These are phyloP conservation scores for Molorchus minor DNA, from an alignment of 2,888 invertebrate genomes.

Conservation along the genomic window DNA sequence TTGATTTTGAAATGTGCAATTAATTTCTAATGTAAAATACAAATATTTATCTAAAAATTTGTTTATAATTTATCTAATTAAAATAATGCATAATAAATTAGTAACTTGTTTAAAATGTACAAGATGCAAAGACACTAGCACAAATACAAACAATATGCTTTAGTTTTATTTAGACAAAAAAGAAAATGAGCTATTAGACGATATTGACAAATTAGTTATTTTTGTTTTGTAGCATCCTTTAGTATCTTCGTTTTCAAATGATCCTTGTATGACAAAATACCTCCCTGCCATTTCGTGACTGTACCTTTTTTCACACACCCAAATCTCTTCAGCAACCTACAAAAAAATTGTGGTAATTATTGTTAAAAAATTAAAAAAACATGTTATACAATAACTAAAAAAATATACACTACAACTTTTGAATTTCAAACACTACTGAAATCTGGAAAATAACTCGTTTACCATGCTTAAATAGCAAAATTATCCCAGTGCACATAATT, in stretches of 20 bases:
- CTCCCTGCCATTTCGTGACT: constrained; percentile 96
- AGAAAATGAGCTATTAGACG: constrained; percentile 2
- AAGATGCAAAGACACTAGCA: constrained; percentile 19
- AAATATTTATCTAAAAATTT: constrained; percentile 17
- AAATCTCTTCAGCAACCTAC: constrained; percentile 98
- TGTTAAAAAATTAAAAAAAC: no score
- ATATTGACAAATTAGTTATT: constrained; percentile 49
- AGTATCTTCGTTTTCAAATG: constrained; percentile 88
- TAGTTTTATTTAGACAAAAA: constrained; percentile 12
- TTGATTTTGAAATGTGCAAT: constrained; percentile 19
- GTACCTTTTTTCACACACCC: constrained; percentile 98
- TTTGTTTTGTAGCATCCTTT: constrained; percentile 71
- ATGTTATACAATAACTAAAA: no score
- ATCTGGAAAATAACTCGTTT: no score
- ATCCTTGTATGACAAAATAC: constrained; percentile 96
- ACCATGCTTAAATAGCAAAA: no score
- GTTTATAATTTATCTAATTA: not conserved
- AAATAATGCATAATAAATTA: constrained; percentile 34
- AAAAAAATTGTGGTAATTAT: no score
- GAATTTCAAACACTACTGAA: no score
- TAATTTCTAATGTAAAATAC: constrained; percentile 6
- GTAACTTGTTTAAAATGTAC: constrained; percentile 31
- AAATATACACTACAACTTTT: no score
- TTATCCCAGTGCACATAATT: no score
- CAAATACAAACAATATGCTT: constrained; percentile 7